Evolutionary conservation across 1,140 invertebrate genomes (phyloP), one percentile per base, ranked within the genome.

Genomic region (Zophobas atratus): DNA sequence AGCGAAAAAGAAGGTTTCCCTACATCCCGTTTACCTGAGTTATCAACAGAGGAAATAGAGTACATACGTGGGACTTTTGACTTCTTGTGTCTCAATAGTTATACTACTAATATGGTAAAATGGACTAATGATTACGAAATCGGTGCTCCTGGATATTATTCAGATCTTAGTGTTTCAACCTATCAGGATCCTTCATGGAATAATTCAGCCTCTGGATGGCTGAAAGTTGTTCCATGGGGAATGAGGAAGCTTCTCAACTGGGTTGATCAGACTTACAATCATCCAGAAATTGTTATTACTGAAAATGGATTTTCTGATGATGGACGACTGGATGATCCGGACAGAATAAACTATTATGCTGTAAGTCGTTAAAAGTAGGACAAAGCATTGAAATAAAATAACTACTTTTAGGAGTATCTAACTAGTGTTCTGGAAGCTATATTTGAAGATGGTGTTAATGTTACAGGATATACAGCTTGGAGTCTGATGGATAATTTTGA

Each of bases 401-500:
- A 46, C 3, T 53, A 35, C 20, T 77, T 80, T 20, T 75, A 80
- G 79, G 8, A 86, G 5, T 94, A 95, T 82, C 87, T 96, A 36
- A 88, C 89, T 43, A 87, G 90, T 70, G 86, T 93, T 75, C 84
- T 93, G 6, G 88, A 89, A 83, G 92, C 92, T 5, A 89, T 93
- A n/a, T 79, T 91, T 46, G 87, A 90, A 36, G 92, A 95, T 82
- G 89, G 89, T 20, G 20, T 20, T 20, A 20, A 20, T 20, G 20
- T 20, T 20, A 20, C 20, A 20, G 20, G 20, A 20, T 95, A 95
- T 82, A 92, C 92, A 20, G 89, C 90, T n/a, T 95, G 93, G 94
- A 93, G 92, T 34, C 84, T 95, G 33, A 90, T 94, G 89, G 94
- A 95, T 81, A 94, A 94, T 83, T 94, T 93, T 81, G 93, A 94